phyloP scores from a whole-genome alignment of 2,113 vertebrate species.

The Illadopsis cleaveri region DNA sequence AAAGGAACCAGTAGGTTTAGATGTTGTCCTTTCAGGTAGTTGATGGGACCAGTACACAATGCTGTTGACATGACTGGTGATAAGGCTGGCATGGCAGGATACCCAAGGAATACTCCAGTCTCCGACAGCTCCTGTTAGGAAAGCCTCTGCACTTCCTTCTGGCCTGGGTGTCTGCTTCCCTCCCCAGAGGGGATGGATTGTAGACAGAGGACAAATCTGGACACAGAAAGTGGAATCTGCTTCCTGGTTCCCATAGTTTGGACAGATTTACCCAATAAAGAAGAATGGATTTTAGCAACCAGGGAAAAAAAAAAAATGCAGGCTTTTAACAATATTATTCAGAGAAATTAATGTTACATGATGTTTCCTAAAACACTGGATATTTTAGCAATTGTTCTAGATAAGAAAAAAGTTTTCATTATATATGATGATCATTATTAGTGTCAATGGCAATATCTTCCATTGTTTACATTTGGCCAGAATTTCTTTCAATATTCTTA shows the following conservation, averaged over 20 bases:
- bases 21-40: neutral
- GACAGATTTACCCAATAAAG: neutral
- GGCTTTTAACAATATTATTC: neutral
- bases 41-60: neutral
- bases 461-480: neutral
- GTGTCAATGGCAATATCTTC: neutral
- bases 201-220: neutral
- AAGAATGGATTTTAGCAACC: neutral
- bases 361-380: neutral
- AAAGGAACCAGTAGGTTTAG: neutral
- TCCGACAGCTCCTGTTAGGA: neutral
- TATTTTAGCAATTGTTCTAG: neutral
- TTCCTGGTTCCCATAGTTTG: neutral
- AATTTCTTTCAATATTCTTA: neutral
- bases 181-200: fast-evolving
- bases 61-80: neutral
- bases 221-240: neutral
- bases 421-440: neutral
- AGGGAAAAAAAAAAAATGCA: neutral
- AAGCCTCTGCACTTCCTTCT: neutral
- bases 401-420: neutral
- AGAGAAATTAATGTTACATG: neutral
- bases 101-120: neutral
- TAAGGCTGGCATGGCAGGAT: neutral
- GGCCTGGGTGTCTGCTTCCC: neutral